These are phyloP conservation scores for Perithous albicinctus DNA, from an alignment of 2,888 invertebrate genomes.

Conservation along the genomic window DNA sequence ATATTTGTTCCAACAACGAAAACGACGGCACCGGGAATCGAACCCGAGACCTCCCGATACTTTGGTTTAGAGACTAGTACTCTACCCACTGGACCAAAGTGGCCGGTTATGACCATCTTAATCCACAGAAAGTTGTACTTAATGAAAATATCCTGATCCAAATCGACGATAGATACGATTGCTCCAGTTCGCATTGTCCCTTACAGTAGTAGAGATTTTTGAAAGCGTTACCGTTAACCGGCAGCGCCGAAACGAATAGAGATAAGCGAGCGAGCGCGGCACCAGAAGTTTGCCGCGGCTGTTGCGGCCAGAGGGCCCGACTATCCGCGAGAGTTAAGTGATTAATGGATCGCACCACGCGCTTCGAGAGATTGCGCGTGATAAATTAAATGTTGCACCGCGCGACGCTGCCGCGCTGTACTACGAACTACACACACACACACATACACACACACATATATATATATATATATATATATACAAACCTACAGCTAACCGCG, in stretches of 20 bases:
- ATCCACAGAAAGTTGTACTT: too few species aligned
- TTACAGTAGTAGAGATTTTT: slow-evolving; percentile 44
- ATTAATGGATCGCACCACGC: slow-evolving; percentile 68
- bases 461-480: slow-evolving; percentile 10
- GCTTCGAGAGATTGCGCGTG: slow-evolving; percentile 65
- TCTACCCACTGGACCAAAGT: too few species aligned
- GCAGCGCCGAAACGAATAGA: slow-evolving; percentile 59
- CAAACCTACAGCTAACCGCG: slow-evolving; percentile 23
- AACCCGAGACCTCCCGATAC: too few species aligned
- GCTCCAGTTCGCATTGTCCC: background rate
- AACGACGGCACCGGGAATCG: too few species aligned
- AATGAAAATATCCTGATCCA: slow-evolving; percentile 1
- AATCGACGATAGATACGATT: background rate
- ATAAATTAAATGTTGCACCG: slow-evolving; percentile 66
- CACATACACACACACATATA: too few species aligned
- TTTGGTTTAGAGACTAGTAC: too few species aligned
- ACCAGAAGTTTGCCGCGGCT: slow-evolving; percentile 37
- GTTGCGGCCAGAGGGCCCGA: slow-evolving; percentile 36
- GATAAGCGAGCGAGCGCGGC: slow-evolving; percentile 49
- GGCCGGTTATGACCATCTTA: too few species aligned
- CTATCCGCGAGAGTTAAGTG: slow-evolving; percentile 62
- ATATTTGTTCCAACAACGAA: too few species aligned
- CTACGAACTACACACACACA: background rate
- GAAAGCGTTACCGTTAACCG: slow-evolving; percentile 59
- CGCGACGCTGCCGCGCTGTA: slow-evolving; percentile 41